A percentile compares a stretch with the other conserved stretches of the same genome.
These are phyloP conservation scores for Paramacrobiotus metropolitanus DNA, from an alignment of 1,140 invertebrate genomes.

Conservation along the genomic window DNA sequence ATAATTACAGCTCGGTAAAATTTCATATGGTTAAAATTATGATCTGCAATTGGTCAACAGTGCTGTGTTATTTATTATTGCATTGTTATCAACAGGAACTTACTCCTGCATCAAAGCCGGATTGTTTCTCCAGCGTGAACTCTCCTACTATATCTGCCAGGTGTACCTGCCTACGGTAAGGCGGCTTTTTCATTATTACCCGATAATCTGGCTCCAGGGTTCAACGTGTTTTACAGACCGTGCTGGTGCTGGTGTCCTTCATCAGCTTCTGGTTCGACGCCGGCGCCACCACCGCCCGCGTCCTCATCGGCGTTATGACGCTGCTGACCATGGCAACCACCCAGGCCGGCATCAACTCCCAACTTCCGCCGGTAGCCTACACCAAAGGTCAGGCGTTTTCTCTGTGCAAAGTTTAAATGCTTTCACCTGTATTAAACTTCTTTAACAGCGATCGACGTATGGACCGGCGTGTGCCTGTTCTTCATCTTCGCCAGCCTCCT, in stretches of 20 bases:
- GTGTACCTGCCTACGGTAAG: constrained; percentile 23
- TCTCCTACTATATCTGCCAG: constrained; percentile 26
- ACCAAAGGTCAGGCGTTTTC: no score
- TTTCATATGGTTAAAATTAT: not conserved
- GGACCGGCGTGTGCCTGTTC: no score
- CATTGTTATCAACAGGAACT: constrained; percentile 13
- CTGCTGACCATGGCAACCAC: no score
- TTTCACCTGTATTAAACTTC: no score
- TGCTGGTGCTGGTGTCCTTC: constrained; percentile 34
- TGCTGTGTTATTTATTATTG: not conserved
- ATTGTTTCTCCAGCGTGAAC: constrained; percentile 23
- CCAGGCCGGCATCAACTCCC: no score
- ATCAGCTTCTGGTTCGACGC: constrained; percentile 31
- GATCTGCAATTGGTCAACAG: not conserved
- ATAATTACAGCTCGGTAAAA: not conserved
- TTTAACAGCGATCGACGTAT: no score
- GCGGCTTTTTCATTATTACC: not conserved
- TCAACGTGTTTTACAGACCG: constrained; percentile 22
- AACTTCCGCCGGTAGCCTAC: no score
- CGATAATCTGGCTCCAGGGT: constrained; percentile 11
- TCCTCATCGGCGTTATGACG: no score
- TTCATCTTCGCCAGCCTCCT: no score
- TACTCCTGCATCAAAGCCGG: constrained; percentile 18
- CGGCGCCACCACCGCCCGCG: constrained; percentile 22
- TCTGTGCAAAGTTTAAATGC: no score